Evolutionary conservation across 2,888 invertebrate genomes (phyloP), one percentile per base, ranked within the genome.

Genomic region (Epistrophella euchroma): DNA sequence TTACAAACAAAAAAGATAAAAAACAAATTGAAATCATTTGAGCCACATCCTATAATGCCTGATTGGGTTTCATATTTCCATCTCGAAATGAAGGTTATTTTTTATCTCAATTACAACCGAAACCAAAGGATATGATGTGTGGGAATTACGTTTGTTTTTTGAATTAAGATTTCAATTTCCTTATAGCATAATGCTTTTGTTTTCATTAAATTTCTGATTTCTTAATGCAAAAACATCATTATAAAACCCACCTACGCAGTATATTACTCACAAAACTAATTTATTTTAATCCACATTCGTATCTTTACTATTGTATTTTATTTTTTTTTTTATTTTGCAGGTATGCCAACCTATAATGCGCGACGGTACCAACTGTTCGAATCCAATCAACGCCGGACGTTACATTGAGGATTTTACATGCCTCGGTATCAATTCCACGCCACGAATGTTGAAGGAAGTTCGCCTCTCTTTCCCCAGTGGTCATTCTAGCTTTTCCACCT

Each of bases 391-490:
- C 91, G 93, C 93, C 50, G 94, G 95, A 91, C 93, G 92, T 66
- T 97, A 97, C 91, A 95, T 96, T 81, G 96, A 93, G 92, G 94
- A 94, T 90, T 98, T 96, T 93, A 94, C 92, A 2, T 97, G 97
- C 88, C 89, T 90, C 19, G 93, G 93, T n/a, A 91, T 91, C 0
- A 93, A 94, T 75, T 90, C 92, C 15, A 89, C 92, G 45, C 91
- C 93, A 86, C 91, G 93, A 89, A 92, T 95, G 88, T 92, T 96
- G 88, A 96, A 96, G 90, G 96, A 97, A 92, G 94, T 96, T 93
- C 94, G 96, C 89, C 94, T 98, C 83, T 98, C 98, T 32, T 98
- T 98, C 93, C 97, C 97, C 76, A 97, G 97, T 87, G 98, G 98
- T 25, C 98, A 98, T 93, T 97, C 98, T 17, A 97, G 97, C 15